Evolutionary conservation across 2,797 vertebrate genomes (phyloP).

Genomic region (Acanthis flammea): DNA sequence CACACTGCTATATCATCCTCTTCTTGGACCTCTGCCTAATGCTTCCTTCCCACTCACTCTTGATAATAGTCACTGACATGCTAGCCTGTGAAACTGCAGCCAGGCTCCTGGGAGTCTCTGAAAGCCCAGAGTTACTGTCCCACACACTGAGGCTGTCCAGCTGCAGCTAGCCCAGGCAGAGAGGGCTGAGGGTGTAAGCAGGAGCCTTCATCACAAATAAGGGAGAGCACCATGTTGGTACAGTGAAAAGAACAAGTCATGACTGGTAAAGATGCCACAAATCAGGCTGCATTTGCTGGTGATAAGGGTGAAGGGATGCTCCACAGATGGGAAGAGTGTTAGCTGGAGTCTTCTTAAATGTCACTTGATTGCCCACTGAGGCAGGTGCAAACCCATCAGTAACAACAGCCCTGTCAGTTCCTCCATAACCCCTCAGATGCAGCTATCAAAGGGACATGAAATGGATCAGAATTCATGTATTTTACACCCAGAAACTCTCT

Average conservation of each 20-base stretch:
- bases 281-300: background rate
- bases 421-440: background rate
- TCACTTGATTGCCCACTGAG: background rate
- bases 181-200: background rate
- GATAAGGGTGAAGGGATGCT: background rate
- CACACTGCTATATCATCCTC: constrained; percentile 4
- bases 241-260: background rate
- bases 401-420: background rate
- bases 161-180: background rate
- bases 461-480: background rate
- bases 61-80: background rate
- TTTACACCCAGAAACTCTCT: background rate
- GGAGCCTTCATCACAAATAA: background rate
- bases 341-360: background rate
- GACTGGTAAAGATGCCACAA: background rate
- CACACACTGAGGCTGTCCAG: background rate
- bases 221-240: background rate
- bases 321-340: background rate
- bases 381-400: background rate
- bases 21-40: constrained; percentile 27
- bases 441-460: background rate
- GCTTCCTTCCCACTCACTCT: constrained; percentile 14
- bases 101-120: background rate
- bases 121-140: background rate
- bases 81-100: background rate